Base-by-base conservation (phyloP, 2,113 vertebrate species). In the Sphaerodactylus townsendi region DNA sequence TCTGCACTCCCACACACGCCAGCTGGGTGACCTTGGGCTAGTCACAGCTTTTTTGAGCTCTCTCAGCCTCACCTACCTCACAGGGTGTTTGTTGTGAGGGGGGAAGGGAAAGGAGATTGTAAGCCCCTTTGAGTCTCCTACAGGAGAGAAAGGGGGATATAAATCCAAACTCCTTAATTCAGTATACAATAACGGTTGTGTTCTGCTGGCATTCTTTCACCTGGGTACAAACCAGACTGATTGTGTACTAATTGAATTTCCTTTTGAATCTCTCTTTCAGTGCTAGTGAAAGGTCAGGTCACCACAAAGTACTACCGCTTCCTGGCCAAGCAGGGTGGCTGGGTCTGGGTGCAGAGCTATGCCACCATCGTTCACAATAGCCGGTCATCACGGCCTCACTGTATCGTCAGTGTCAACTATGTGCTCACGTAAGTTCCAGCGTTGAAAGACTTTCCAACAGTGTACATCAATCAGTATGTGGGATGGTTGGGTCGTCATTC, bases 321-420 rank as follows among this genome's bases (percentile, higher is more conserved):
- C 92, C 82, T 99, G 95, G 98, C 98, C 77, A 99, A 99, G 92
- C 98, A 97, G 11, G 98, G 99, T 0, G 98, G 99, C 92, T 99
- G 99, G 99, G 99, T 99, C 2, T 99, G 99, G 99, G 97, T 99
- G 50, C 98, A 99, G 96, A 99, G 98, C 92, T 99, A 99, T 5
- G 98, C 99, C 72, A 99, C 99, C 88, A 99, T 99, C 39, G 98
- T 99, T 17, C 98, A 99, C 97, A 99, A 99, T 96, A 99, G 98
- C 94, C 97, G 99, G 78, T 99, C 98, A 0, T 99, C 98, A 28
- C 94, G 99, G 85, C 99, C 99, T 0, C 98, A 99, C 95, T 99
- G 99, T 92, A 98, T 99, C 64, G 99, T 99, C 96, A 99, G 99
- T 71, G 98, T 99, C 91, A 99, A 99, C 97, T 99, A 99, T 1